Base-by-base conservation (phyloP, 2,113 vertebrate genomes). In the Pipa parva region DNA sequence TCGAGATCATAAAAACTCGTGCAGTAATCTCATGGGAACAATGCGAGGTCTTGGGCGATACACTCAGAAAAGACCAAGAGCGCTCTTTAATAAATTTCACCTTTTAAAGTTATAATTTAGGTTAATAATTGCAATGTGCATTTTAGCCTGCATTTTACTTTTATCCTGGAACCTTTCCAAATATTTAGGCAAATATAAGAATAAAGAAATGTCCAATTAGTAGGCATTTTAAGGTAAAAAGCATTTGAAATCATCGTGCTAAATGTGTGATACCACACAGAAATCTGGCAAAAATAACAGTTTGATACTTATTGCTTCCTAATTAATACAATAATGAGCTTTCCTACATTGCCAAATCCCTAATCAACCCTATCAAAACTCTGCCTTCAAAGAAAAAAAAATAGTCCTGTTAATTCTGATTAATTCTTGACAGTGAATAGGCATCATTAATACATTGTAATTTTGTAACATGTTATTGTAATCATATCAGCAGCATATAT, bases 381-480 rank as follows among this genome's bases (percentile, higher is more conserved):
- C 76, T 81, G 83, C 84, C 85, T 87, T 81, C 74, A 84, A 80
- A 81, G 74, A 81, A 82, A 81, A 73, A 81, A 82, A 85, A 87
- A 85, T 83, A 73, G 75, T 81, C 52, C 0, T 80, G 78, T 88
- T 92, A 87, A 90, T 91, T 91, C 86, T 88, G 81, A 82, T 87
- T 87, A 86, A 88, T 87, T 89, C 85, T 85, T 82, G 79, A 87
- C 89, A 82, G 76, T 83, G 81, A 82, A 84, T 85, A 88, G 88
- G 85, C 81, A 80, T 80, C 83, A 86, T 91, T 91, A 85, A 90
- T 90, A 90, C 85, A 83, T 85, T 82, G 83, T 85, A 87, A 88
- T 89, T 91, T 90, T 87, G 88, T 87, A 90, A 86, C 89, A 77
- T 84, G 86, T 88, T 88, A 84, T 86, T 80, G 86, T 87, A 89